Evolutionary conservation across 2,113 vertebrate genomes (phyloP), one percentile per base, ranked within the genome.

Genomic region (Zosterops lateralis): DNA sequence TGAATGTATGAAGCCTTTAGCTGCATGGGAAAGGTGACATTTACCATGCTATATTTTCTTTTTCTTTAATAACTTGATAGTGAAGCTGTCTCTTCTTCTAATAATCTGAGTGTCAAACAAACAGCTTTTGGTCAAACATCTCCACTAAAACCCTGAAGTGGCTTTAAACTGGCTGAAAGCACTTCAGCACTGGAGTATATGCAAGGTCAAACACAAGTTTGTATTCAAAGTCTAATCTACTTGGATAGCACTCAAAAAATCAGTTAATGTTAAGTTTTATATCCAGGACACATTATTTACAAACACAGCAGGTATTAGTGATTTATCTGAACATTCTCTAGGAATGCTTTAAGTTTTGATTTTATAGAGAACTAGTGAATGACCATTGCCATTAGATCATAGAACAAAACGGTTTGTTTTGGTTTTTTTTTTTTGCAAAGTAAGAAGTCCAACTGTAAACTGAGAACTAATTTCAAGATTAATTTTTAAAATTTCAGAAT

Each of bases 191-290:
- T 76, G 34, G 38, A 90, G 34, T 58, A 93, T 45, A 80, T 14
- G 19, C 79, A 88, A 92, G 88, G 88, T 94, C 67, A 96, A 95
- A 94, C 15, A 17, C 62, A 88, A 91, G 85, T 93, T 80, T 85
- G 64, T 58, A 95, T 90, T 91, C 72, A 19, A 94, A 90, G 54
- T 70, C 62, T 96, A 83, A 96, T 90, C 92, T 95, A 85, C 82
- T 95, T 88, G 88, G 78, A 93, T n/a, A 90, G 64, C 75, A 88
- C 72, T 94, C 58, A 90, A 70, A 95, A 82, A 89, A 42, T 0
- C 45, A 87, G 78, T 89, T 89, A 66, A 80, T 51, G 17, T 80
- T 75, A 89, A 91, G 71, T 93, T 94, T 93, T 65, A 54, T 53
- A 87, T 62, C 47, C 38, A 76, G 32, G 34, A 20, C 47, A 62